Percentiles rank a stretch among this genome's conserved stretches.
phyloP scores from a whole-genome alignment of 35 echinoderm and acorn worm genomes.

The Lytechinus variegatus region DNA sequence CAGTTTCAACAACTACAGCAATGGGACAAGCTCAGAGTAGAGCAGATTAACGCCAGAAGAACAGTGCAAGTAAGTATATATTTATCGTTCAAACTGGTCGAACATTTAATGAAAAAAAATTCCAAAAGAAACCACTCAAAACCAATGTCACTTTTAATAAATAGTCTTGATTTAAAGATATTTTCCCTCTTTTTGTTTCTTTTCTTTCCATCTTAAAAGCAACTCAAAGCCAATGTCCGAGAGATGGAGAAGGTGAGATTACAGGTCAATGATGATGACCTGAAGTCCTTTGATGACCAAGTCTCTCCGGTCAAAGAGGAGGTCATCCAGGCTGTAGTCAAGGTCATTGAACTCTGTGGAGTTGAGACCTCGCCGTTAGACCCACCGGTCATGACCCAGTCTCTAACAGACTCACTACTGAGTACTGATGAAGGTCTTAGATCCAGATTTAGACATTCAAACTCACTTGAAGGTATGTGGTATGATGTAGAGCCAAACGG shows the following conservation, averaged over 20 bases:
- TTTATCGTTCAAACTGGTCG: not conserved
- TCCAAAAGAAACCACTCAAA: no score
- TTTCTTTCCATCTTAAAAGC: constrained; percentile 49
- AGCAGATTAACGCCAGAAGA: constrained; percentile 83
- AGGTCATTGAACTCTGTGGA: constrained; percentile 76
- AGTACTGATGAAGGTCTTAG: not conserved
- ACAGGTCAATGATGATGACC: constrained; percentile 81
- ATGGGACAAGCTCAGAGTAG: constrained; percentile 75
- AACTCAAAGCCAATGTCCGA: constrained; percentile 94
- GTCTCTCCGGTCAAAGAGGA: constrained; percentile 84
- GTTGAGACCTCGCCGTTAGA: constrained; percentile 52
- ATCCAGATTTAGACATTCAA: constrained; percentile 6
- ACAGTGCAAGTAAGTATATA: constrained; percentile 81
- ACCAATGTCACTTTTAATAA: no score
- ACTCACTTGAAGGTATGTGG: constrained; percentile 27
- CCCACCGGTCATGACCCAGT: constrained; percentile 40
- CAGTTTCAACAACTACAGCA: constrained; percentile 69
- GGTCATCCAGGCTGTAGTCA: constrained; percentile 72
- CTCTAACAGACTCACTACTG: not conserved
- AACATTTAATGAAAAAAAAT: no score
- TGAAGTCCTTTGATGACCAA: constrained; percentile 59
- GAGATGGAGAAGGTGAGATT: constrained; percentile 93
- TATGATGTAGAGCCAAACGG: not conserved
- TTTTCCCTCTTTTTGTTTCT: not conserved
- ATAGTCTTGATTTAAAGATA: not conserved